Evolutionary conservation across 2,888 invertebrate species (phyloP).

Genomic region (Leptopterna dolabrata): DNA sequence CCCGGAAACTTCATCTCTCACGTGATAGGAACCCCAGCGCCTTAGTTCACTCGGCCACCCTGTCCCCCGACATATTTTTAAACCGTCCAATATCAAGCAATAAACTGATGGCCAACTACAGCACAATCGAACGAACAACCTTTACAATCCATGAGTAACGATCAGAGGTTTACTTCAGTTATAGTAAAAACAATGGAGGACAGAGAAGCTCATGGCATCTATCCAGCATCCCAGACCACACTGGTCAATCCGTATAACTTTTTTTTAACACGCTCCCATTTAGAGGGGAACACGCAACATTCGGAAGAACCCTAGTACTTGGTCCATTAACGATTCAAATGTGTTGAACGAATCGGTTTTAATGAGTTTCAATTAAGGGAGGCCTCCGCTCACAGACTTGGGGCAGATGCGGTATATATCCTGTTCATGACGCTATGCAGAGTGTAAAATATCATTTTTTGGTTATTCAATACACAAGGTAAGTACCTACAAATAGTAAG

Average conservation of each 20-base stretch:
- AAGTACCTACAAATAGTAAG: too few relatives aligned
- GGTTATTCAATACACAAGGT: too few relatives aligned
- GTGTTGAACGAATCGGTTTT: conserved; percentile 13
- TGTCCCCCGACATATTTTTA: too few relatives aligned
- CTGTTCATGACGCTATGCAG: not conserved
- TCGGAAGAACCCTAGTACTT: not conserved
- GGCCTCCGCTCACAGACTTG: not conserved
- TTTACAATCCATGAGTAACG: too few relatives aligned
- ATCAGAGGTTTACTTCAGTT: too few relatives aligned
- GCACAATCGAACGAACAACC: too few relatives aligned
- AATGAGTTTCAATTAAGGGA: conserved; percentile 22
- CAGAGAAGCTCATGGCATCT: not conserved
- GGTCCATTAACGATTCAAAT: not conserved
- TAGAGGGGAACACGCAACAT: not conserved
- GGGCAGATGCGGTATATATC: not conserved
- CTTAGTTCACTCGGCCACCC: too few relatives aligned
- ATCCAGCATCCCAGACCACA: not conserved
- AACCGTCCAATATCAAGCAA: too few relatives aligned
- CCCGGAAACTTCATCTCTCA: too few relatives aligned
- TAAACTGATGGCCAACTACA: too few relatives aligned
- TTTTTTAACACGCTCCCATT: not conserved
- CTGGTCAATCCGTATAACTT: not conserved
- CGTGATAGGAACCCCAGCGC: too few relatives aligned
- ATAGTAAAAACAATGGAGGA: not conserved
- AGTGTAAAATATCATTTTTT: too few relatives aligned